Base-by-base conservation (phyloP, 1,140 invertebrate species). In the Lutraria rhynchaena region DNA sequence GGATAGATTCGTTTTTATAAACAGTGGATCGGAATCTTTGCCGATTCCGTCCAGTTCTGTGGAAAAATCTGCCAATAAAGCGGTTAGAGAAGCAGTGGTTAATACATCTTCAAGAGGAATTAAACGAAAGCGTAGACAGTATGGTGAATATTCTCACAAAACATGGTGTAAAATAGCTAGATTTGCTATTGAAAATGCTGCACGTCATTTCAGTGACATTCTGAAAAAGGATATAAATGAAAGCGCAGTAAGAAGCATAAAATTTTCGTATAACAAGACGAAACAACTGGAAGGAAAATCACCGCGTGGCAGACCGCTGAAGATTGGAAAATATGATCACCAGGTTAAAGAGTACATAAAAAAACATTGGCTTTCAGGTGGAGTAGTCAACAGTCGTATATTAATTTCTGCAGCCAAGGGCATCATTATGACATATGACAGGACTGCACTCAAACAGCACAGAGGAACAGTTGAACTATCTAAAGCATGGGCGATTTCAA, bases 211-310 rank as follows among this genome's bases (percentile, higher is more conserved):
- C n/a, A n/a, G n/a, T n/a, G n/a, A n/a, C n/a, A n/a, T n/a, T n/a
- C n/a, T n/a, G n/a, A n/a, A n/a, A n/a, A n/a, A n/a, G 73, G 49
- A 63, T 44, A 63, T 75, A 19, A 75, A 75, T 24, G 71, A 60
- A 60, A 75, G 71, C 22, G 60, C 71, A 7, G 44, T 75, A 9
- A 58, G 71, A 49, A 22, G 33, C 19, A 46, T 75, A 1, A 75
- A 75, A 35, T 71, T 49, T 1, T 44, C 63, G 1, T 67, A 46
- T 46, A 33, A 60, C 37, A 46, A 49, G n/a, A 37, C 33, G 27
- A 37, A 63, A 44, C 3, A 22, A 15, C 35, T 49, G 0, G 19
- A 67, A 7, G 63, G 63, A 46, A 35, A 35, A 33, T 51, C 46
- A 33, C 24, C 35, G 2, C 49, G 67, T 71, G 49, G n/a, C n/a